phyloP scores from a whole-genome alignment of 2,888 invertebrate genomes.

The Cephus rjabovi region DNA sequence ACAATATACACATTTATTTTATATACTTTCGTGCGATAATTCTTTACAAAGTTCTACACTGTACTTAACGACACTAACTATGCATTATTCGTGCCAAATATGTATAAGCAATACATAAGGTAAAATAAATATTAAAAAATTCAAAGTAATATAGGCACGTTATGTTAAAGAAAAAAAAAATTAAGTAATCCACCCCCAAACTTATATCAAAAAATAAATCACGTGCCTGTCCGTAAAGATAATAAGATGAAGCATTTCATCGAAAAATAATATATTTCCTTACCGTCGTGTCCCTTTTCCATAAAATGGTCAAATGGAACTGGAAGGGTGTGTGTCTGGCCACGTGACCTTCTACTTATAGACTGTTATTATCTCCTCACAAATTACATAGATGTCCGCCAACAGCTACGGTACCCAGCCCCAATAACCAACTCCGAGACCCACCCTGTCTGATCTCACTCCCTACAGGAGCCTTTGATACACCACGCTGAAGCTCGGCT shows the following conservation, averaged over 20 bases:
- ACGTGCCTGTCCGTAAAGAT: neutral
- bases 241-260: neutral
- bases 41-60: no score
- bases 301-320: neutral
- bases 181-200: neutral
- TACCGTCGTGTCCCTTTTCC: neutral
- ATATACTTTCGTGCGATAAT: no score
- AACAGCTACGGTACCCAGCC: constrained; percentile 31
- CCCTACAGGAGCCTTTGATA: neutral
- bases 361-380: constrained; percentile 46
- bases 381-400: constrained; percentile 39
- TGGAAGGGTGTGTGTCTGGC: neutral
- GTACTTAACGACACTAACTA: no score
- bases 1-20: neutral
- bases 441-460: constrained; percentile 10
- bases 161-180: neutral
- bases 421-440: constrained; percentile 25
- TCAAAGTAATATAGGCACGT: neutral
- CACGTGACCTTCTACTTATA: constrained; percentile 2
- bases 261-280: neutral
- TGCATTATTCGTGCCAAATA: no score
- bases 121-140: neutral
- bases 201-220: neutral
- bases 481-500: constrained; percentile 17
- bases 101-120: no score